phyloP scores from a whole-genome alignment of 2,888 invertebrate genomes.

The Drosophila imparisetae region DNA sequence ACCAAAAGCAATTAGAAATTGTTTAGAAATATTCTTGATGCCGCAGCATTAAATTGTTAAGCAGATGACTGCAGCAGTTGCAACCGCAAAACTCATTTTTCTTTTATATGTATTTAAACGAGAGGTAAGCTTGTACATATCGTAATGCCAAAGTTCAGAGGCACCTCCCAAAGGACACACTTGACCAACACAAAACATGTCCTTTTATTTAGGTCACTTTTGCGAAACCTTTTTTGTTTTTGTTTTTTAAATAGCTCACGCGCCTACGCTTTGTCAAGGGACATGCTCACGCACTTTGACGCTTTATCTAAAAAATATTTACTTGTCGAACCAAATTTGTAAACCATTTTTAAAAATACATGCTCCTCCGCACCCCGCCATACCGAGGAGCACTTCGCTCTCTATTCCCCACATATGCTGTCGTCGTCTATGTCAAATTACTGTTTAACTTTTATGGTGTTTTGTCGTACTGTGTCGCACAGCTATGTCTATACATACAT shows the following conservation, averaged over 20 bases:
- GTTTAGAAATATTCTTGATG: conserved; percentile 39
- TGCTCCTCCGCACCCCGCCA: neutral
- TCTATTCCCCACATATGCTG: conserved; percentile 65
- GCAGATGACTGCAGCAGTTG: conserved; percentile 61
- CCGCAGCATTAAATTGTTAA: conserved; percentile 53
- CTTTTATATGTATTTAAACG: conserved; percentile 2
- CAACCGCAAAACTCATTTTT: conserved; percentile 57
- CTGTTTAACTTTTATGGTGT: conserved; percentile 78
- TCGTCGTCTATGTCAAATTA: conserved; percentile 75
- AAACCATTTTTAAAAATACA: conserved; percentile 64
- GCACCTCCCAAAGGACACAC: conserved; percentile 10
- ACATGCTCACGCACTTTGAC: conserved; percentile 64
- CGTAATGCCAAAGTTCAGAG: conserved; percentile 39
- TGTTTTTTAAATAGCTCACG: conserved; percentile 52
- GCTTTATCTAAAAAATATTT: conserved; percentile 74
- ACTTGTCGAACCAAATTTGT: conserved; percentile 56
- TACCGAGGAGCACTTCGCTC: neutral
- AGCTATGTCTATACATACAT: conserved; percentile 59
- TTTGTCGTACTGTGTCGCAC: conserved; percentile 71
- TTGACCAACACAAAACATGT: conserved; percentile 51
- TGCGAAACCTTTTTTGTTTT: conserved; percentile 16
- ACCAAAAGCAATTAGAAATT: conserved; percentile 34
- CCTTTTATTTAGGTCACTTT: conserved; percentile 41
- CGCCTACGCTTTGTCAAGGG: conserved; percentile 47
- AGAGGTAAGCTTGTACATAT: conserved; percentile 9